phyloP scores from a whole-genome alignment of 2,888 invertebrate species.

The Hypomecis punctinalis region DNA sequence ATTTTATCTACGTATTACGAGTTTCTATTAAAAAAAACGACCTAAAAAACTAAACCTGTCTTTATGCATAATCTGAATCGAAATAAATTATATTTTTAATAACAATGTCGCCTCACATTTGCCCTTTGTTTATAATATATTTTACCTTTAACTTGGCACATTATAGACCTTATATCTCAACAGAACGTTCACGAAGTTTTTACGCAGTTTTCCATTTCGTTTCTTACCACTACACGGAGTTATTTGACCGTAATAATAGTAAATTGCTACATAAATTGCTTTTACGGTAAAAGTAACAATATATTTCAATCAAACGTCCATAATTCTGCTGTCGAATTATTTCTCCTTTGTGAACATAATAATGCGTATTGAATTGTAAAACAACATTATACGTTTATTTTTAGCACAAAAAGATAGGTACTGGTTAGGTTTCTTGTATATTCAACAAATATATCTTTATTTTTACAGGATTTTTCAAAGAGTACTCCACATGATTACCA shows the following conservation, averaged over 20 bases:
- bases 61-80: too few species aligned
- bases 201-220: conserved; percentile 45
- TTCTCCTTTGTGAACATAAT: conserved; percentile 17
- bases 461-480: too few species aligned
- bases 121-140: background rate
- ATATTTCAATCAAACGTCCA: conserved; percentile 34
- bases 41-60: too few species aligned
- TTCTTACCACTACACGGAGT: conserved; percentile 50
- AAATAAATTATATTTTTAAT: too few species aligned
- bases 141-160: background rate
- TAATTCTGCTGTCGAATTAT: conserved; percentile 29
- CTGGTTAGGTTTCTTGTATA: background rate
- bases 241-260: conserved; percentile 58
- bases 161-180: conserved; percentile 1
- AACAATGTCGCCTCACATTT: too few species aligned
- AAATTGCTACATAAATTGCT: conserved; percentile 53
- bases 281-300: conserved; percentile 41
- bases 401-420: background rate
- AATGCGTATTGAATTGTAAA: conserved; percentile 11
- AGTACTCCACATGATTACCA: too few species aligned
- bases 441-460: background rate
- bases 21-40: too few species aligned
- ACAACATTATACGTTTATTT: conserved; percentile 1
- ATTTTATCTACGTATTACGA: too few species aligned
- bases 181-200: conserved; percentile 14